A percentile compares a stretch with the other conserved stretches of the same genome.
Evolutionary conservation across 2,113 vertebrate species (phyloP).

Genomic region (Bos indicus): DNA sequence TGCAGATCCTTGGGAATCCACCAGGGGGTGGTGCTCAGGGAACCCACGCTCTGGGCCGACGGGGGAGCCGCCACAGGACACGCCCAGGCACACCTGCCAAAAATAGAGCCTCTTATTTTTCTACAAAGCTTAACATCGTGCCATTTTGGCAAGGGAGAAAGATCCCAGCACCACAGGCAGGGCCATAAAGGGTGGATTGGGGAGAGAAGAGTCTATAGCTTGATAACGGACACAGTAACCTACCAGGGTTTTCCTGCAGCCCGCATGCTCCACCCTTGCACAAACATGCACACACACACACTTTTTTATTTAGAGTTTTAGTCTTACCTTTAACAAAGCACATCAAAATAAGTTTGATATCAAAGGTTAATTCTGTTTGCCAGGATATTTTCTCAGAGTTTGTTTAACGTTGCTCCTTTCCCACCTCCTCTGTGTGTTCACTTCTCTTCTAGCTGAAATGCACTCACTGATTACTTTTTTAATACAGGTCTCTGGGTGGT

Average conservation of each 20-base stretch:
- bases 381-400: background rate
- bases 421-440: background rate
- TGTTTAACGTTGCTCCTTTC: background rate
- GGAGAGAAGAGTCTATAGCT: too few species aligned
- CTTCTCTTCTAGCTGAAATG: background rate
- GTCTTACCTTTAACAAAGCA: background rate
- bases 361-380: background rate
- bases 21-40: rapidly evolving
- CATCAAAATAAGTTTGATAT: background rate
- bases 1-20: background rate
- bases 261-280: too few species aligned
- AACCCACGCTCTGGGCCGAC: background rate
- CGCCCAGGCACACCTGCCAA: background rate
- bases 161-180: background rate
- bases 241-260: background rate
- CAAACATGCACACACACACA: too few species aligned
- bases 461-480: background rate
- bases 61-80: background rate
- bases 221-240: too few species aligned
- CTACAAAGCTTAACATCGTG: background rate
- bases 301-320: background rate
- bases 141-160: background rate
- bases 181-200: too few species aligned
- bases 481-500: background rate
- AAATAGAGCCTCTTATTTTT: background rate